These are phyloP conservation scores for Tragelaphus strepsiceros DNA, from an alignment of 2,113 vertebrate genomes.

Conservation along the genomic window DNA sequence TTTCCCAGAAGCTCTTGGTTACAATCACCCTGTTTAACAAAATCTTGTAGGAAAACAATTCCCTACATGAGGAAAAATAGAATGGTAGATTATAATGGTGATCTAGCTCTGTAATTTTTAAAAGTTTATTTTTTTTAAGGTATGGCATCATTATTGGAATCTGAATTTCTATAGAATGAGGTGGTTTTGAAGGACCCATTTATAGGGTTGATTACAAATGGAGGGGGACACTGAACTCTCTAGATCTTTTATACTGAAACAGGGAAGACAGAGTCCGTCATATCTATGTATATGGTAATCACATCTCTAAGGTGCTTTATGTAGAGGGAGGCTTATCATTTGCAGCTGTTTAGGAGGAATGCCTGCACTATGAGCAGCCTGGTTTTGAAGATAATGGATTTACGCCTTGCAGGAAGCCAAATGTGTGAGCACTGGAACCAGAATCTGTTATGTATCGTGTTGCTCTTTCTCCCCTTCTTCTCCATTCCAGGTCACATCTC, in stretches of 20 bases:
- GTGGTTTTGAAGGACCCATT: not conserved
- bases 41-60: not conserved
- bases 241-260: constrained; percentile 30
- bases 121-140: not conserved
- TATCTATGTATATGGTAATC: constrained; percentile 34
- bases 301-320: constrained; percentile 64
- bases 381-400: constrained; percentile 75
- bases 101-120: not conserved
- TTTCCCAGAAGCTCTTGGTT: constrained; percentile 12
- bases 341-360: constrained; percentile 77
- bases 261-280: not conserved
- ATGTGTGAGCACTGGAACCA: constrained; percentile 69
- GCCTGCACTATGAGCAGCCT: constrained; percentile 52
- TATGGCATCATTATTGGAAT: not conserved
- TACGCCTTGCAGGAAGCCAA: constrained; percentile 77
- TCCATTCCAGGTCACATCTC: constrained; percentile 60
- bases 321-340: constrained; percentile 66
- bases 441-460: constrained; percentile 77
- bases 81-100: not conserved
- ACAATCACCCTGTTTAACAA: not conserved
- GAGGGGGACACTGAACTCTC: not conserved
- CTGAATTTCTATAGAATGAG: not conserved
- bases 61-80: not conserved
- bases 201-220: not conserved
- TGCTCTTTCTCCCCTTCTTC: constrained; percentile 64